Percentiles rank a stretch among this genome's conserved stretches.
phyloP scores from a whole-genome alignment of 2,113 vertebrate species.

The Circaetus gallicus region DNA sequence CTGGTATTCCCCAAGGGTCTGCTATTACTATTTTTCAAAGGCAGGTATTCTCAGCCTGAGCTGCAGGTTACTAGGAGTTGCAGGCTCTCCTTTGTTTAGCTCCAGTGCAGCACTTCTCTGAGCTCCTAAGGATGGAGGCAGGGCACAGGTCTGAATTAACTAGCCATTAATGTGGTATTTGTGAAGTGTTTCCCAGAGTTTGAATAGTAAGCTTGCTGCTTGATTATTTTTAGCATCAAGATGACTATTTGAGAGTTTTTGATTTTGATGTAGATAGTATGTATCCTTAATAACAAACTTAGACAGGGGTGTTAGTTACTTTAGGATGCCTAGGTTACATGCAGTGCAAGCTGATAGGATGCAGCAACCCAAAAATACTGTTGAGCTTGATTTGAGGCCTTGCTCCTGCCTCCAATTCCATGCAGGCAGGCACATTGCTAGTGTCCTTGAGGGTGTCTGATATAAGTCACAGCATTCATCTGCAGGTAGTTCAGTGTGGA shows the following conservation, averaged over 20 bases:
- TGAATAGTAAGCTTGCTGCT: not conserved
- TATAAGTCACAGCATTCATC: not conserved
- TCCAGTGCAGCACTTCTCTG: not conserved
- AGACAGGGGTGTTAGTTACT: not conserved
- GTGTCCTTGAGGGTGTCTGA: not conserved
- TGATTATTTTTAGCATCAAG: not conserved
- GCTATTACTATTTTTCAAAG: not conserved
- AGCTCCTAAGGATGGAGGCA: not conserved
- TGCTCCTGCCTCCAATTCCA: not conserved
- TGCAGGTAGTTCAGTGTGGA: not conserved
- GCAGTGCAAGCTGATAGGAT: not conserved
- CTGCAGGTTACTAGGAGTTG: not conserved
- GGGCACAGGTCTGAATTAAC: not conserved
- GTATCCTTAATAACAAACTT: not conserved
- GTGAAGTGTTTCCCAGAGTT: not conserved
- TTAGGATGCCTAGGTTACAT: not conserved
- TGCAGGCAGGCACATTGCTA: not conserved
- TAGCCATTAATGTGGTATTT: not conserved
- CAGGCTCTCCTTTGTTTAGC: not conserved
- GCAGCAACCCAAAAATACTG: not conserved
- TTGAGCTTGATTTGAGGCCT: not conserved
- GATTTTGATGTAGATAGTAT: not conserved
- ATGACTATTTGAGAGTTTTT: not conserved
- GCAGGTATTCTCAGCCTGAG: not conserved
- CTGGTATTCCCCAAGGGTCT: not conserved